A percentile compares a stretch with the other conserved stretches of the same genome.
Evolutionary conservation across 2,113 vertebrate genomes (phyloP).

Genomic region (Tor tambroides): DNA sequence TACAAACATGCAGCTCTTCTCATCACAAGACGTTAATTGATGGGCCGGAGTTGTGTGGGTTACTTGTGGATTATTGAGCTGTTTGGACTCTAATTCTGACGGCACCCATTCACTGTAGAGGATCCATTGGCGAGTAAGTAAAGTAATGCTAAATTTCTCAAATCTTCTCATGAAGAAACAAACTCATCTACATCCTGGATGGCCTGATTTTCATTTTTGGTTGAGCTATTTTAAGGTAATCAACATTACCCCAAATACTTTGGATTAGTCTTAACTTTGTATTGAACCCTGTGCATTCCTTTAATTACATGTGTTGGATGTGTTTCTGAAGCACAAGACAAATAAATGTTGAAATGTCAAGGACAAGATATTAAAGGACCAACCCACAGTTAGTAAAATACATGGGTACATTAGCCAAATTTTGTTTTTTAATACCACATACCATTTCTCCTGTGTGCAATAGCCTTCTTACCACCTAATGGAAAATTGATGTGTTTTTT

Average conservation of each 20-base stretch:
- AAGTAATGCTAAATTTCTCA: too few species aligned
- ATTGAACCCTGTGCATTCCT: slow-evolving; percentile 5
- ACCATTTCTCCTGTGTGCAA: slow-evolving; percentile 25
- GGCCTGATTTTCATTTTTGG: not conserved
- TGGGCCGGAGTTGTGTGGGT: not conserved
- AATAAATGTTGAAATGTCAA: slow-evolving; percentile 7
- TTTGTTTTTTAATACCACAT: not conserved
- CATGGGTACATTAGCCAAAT: slow-evolving; percentile 5
- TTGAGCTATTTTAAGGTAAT: not conserved
- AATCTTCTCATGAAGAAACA: not conserved
- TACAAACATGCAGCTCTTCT: not conserved
- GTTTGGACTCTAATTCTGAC: too few species aligned
- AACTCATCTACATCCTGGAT: not conserved
- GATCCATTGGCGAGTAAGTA: too few species aligned
- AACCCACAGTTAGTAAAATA: not conserved
- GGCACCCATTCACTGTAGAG: too few species aligned
- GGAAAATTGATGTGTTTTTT: not conserved
- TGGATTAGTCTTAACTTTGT: not conserved
- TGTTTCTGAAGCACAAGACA: not conserved
- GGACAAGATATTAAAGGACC: not conserved
- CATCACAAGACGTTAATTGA: not conserved
- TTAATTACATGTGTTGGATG: not conserved
- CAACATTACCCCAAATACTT: not conserved
- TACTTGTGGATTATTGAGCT: too few species aligned
- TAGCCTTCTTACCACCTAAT: slow-evolving; percentile 23